Conservation (phyloP, 2,888 invertebrate genomes). For the Neoaliturus tenellus region DNA sequence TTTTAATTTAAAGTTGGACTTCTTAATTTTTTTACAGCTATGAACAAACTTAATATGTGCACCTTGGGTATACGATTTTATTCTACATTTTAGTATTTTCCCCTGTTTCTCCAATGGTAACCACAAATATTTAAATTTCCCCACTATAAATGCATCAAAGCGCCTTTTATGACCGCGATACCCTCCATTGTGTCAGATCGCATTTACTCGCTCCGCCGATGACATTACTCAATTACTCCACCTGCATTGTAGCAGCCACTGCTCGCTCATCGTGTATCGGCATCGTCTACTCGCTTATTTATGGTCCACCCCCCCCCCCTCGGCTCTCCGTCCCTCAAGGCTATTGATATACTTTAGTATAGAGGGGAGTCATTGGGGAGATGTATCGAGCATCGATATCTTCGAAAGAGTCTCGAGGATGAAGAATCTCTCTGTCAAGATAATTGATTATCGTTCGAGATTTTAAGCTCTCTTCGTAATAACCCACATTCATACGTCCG, state of each 20-base stretch:
- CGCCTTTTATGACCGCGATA: too few relatives aligned
- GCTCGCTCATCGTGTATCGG: neutral
- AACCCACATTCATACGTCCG: neutral
- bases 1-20: too few relatives aligned
- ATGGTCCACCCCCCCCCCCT: neutral
- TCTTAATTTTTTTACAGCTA: too few relatives aligned
- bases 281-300: neutral
- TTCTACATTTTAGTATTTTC: too few relatives aligned
- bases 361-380: neutral
- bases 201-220: neutral
- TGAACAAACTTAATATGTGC: too few relatives aligned
- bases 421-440: constrained; percentile 14
- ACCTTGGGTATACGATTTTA: too few relatives aligned
- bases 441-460: neutral
- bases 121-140: too few relatives aligned
- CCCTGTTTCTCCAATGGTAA: too few relatives aligned
- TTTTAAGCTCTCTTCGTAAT: neutral
- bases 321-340: neutral
- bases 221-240: neutral
- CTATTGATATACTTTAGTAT: neutral
- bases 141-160: too few relatives aligned
- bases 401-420: neutral
- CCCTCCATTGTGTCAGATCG: too few relatives aligned
- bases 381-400: neutral
- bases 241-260: neutral